phyloP scores from a whole-genome alignment of 2,888 invertebrate genomes.

The Erebia palarica region DNA sequence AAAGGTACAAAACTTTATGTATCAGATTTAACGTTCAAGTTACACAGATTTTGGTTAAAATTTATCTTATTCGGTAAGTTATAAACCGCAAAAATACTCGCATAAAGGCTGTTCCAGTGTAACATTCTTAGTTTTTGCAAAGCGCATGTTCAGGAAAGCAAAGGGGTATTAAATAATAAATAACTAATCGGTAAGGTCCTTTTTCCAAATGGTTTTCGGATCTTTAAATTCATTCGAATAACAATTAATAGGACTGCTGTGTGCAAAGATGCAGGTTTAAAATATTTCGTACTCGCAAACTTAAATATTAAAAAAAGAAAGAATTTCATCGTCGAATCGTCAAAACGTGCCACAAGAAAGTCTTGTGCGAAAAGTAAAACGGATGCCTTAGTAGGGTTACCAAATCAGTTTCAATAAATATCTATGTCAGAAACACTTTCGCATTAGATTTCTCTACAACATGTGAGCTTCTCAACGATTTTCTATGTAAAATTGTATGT shows the following conservation, averaged over 20 bases:
- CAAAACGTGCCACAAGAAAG: slow-evolving; percentile 50
- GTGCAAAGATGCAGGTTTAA: slow-evolving; percentile 27
- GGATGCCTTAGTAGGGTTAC: slow-evolving; percentile 33
- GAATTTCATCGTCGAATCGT: slow-evolving; percentile 55
- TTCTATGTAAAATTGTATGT: too few relatives aligned
- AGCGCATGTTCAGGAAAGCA: neutral
- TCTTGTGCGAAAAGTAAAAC: slow-evolving; percentile 40
- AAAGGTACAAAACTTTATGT: too few relatives aligned
- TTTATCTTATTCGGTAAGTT: neutral
- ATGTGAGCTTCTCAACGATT: too few relatives aligned
- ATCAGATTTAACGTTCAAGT: too few relatives aligned
- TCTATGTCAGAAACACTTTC: too few relatives aligned
- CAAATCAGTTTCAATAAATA: neutral
- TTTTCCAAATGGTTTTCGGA: slow-evolving; percentile 1
- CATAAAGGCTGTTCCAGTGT: neutral
- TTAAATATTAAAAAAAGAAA: slow-evolving; percentile 36
- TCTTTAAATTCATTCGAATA: slow-evolving; percentile 12
- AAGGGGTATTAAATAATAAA: neutral
- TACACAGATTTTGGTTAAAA: too few relatives aligned
- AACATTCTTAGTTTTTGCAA: neutral
- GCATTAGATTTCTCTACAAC: too few relatives aligned
- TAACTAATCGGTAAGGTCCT: neutral
- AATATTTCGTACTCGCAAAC: slow-evolving; percentile 30
- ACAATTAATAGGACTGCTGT: slow-evolving; percentile 23
- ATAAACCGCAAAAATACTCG: neutral